A percentile compares a stretch with the other conserved stretches of the same genome.
Conservation (phyloP, 1,140 invertebrate species). For the Bicyclus anynana region DNA sequence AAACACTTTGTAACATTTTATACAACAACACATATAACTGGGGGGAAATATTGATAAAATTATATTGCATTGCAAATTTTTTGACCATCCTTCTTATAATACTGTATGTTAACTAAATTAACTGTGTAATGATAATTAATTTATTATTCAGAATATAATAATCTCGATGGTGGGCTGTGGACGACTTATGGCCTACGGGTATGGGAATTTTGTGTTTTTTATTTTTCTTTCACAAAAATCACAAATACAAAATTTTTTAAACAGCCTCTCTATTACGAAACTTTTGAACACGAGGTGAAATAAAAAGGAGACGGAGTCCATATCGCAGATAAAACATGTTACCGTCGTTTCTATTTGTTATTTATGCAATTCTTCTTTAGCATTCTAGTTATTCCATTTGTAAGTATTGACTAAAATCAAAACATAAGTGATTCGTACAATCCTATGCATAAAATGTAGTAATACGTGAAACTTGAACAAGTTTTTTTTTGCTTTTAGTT, state of each 20-base stretch:
- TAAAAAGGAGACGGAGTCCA: too few species aligned
- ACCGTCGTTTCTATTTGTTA: too few species aligned
- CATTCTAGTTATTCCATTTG: too few species aligned
- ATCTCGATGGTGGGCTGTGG: constrained; percentile 34
- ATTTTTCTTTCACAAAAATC: constrained; percentile 28
- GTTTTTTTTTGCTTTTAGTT: too few species aligned
- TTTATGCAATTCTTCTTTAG: too few species aligned
- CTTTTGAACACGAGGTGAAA: background rate
- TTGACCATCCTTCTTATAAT: constrained; percentile 21
- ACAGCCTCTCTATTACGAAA: background rate
- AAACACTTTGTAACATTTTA: too few species aligned
- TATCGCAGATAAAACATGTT: too few species aligned
- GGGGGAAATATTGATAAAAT: background rate
- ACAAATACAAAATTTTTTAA: constrained; percentile 19
- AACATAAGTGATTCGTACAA: too few species aligned
- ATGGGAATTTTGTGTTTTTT: constrained; percentile 34
- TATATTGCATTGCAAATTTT: constrained; percentile 11
- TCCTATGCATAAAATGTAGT: too few species aligned
- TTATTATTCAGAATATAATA: constrained; percentile 30
- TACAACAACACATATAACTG: too few species aligned
- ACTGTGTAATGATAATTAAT: constrained; percentile 29
- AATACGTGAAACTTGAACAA: too few species aligned
- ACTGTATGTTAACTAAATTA: constrained; percentile 22
- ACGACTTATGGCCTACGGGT: constrained; percentile 35
- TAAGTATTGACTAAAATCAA: too few species aligned